phyloP scores from a whole-genome alignment of 2,888 invertebrate genomes.

The Scaptodrosophila latifasciaeformis region DNA sequence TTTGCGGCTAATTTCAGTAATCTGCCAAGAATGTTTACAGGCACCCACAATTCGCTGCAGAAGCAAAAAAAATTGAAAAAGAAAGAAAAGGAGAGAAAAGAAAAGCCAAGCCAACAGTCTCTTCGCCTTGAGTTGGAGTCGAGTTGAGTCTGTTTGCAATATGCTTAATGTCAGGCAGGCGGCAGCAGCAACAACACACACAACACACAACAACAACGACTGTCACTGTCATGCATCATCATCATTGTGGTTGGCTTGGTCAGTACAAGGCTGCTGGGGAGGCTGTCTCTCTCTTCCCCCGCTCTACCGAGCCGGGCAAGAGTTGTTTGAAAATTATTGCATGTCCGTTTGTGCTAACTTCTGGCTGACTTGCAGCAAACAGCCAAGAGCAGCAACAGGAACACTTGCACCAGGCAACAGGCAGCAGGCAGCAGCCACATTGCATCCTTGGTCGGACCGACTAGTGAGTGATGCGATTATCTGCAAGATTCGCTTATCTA shows the following conservation, averaged over 20 bases:
- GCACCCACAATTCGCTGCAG: constrained; percentile 71
- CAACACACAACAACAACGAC: constrained; percentile 43
- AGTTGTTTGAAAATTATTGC: constrained; percentile 69
- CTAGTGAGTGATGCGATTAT: constrained; percentile 72
- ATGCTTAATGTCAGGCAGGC: constrained; percentile 71
- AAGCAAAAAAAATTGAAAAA: constrained; percentile 9
- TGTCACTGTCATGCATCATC: constrained; percentile 69
- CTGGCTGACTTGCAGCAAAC: not conserved
- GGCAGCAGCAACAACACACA: constrained; percentile 48
- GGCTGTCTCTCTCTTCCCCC: constrained; percentile 13
- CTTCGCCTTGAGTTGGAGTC: no score
- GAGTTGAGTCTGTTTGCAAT: constrained; percentile 67
- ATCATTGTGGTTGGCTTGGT: constrained; percentile 45
- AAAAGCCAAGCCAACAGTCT: no score
- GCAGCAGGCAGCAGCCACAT: constrained; percentile 42
- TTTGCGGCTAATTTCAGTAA: constrained; percentile 65
- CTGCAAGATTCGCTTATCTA: constrained; percentile 72
- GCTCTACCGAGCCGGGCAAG: constrained; percentile 20
- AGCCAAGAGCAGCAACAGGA: not conserved
- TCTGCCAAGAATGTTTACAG: constrained; percentile 58
- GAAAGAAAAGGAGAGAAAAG: constrained; percentile 5
- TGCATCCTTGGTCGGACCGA: constrained; percentile 9
- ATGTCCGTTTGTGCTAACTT: constrained; percentile 45
- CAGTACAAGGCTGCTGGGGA: constrained; percentile 26
- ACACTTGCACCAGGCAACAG: constrained; percentile 43